Evolutionary conservation across 2,113 vertebrate genomes (phyloP).

Genomic region (Eupsittula cactorum): DNA sequence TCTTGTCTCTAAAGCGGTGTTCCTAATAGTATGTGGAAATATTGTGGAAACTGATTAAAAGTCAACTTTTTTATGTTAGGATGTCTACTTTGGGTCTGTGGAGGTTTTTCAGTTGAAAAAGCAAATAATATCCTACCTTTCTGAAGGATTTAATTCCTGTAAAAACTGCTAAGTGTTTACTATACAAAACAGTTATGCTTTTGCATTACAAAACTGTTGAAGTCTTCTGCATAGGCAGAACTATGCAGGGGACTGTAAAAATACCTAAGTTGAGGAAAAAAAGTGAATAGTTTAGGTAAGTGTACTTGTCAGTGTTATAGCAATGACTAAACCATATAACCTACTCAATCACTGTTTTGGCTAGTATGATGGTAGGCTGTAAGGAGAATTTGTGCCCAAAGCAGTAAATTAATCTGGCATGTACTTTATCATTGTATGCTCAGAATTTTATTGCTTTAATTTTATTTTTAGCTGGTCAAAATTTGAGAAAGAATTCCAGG

Average conservation of each 20-base stretch:
- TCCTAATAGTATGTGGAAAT: background rate
- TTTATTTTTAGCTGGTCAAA: background rate
- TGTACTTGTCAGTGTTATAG: background rate
- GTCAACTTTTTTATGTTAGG: background rate
- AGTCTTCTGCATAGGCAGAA: background rate
- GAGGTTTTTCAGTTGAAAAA: background rate
- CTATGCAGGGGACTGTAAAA: background rate
- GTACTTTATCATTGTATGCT: background rate
- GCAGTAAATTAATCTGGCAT: background rate
- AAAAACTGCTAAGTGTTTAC: background rate
- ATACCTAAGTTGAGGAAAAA: background rate
- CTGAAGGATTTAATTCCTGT: background rate
- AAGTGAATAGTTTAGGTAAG: background rate
- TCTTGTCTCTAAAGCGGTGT: background rate
- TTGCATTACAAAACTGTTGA: background rate
- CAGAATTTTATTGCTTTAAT: background rate
- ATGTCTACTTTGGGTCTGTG: background rate
- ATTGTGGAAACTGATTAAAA: background rate
- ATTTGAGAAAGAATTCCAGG: background rate
- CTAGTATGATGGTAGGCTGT: background rate
- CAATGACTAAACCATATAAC: background rate
- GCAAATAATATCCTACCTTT: background rate
- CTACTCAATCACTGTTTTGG: background rate
- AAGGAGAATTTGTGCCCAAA: background rate
- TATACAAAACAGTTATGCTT: background rate